phyloP scores from a whole-genome alignment of 2,113 vertebrate genomes.

The Rallus limicola region DNA sequence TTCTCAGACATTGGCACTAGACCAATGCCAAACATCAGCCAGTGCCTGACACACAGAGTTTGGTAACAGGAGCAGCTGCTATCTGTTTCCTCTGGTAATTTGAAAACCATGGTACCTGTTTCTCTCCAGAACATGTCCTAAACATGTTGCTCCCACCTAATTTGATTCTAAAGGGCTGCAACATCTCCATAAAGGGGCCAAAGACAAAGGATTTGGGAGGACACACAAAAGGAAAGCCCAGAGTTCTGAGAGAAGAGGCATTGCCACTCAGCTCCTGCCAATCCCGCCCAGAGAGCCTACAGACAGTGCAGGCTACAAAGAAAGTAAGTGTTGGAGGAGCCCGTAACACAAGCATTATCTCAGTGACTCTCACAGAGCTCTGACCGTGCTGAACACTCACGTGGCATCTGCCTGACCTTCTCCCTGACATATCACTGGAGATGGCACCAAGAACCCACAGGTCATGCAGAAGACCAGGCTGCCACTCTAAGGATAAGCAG shows the following conservation, averaged over 20 bases:
- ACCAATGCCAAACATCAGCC: neutral
- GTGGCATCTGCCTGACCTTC: neutral
- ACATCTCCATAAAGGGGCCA: neutral
- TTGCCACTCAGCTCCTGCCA: neutral
- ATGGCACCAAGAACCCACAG: neutral
- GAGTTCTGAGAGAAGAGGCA: neutral
- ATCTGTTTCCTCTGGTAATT: neutral
- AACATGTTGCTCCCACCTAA: neutral
- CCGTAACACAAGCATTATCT: neutral
- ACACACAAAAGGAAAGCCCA: neutral
- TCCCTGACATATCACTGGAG: neutral
- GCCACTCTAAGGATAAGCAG: neutral
- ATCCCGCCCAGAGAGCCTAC: neutral
- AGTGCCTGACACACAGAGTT: neutral
- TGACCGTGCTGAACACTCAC: neutral
- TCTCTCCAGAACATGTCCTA: neutral
- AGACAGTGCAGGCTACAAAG: rapidly evolving
- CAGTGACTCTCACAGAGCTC: neutral
- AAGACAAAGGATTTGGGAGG: neutral
- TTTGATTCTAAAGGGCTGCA: neutral
- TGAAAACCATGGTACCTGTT: neutral
- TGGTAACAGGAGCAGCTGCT: neutral
- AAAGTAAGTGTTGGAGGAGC: neutral
- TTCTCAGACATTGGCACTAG: neutral
- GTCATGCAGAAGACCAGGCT: neutral